Evolutionary conservation across 2,113 vertebrate species (phyloP), one percentile per base, ranked within the genome.

Genomic region (Salminus brasiliensis): DNA sequence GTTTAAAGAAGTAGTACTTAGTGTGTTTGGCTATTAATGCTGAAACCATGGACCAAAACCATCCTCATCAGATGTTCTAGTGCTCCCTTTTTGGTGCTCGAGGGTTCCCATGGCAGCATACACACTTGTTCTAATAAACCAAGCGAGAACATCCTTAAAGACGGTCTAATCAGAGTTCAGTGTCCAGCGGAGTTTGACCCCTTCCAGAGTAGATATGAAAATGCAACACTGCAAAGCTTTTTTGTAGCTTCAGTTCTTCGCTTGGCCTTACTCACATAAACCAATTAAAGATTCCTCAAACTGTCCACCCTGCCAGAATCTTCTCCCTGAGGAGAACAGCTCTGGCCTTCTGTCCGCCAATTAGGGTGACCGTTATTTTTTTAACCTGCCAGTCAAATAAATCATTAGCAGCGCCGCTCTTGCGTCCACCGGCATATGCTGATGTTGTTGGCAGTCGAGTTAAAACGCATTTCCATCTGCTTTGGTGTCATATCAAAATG

Each of bases 261-360:
- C 52, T 55, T 25, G 52, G 52, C 52, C 52, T 55, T 55, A 25
- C 52, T 21, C 52, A 23, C 23, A 3, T 34, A 36, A 74, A 47
- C 59, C n/a, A 59, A 75, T 75, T 75, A 62, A 49, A 65, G 39
- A 36, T 65, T 63, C 36, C 11, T 63, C 57, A 9, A 32, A 74
- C 36, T 32, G 39, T 63, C 73, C 29, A 32, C 21, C 41, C 41
- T 49, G 29, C 59, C 39, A 75, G 45, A 29, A 47, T 2, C 4
- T 25, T 49, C 3, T 65, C 73, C 43, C 59, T 10, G 4, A 55
- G 52, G 52, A 55, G 52, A 55, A 55, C 52, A 55, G 52, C 23
- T n/a, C 52, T 23, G 52, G 52, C 52, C 52, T 55, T 11, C n/a
- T 55, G 52, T 23, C 52, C 23, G 52, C 52, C 52, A 55, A 55